Evolutionary conservation across 1,140 invertebrate genomes (phyloP), one percentile per base, ranked within the genome.

Genomic region (Dreissena polymorpha): DNA sequence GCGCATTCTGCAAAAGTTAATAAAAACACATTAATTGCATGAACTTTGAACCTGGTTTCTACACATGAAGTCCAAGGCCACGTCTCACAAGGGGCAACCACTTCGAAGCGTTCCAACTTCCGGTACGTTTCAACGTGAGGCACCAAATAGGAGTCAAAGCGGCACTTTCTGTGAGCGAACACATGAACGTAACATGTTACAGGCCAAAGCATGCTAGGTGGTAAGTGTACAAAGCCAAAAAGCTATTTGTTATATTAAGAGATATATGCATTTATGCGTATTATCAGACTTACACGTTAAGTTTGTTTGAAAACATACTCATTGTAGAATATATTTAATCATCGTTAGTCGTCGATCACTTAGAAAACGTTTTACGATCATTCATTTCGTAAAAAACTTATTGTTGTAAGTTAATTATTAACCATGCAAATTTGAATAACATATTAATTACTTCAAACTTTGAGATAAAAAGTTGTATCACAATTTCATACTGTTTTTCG

Each of bases 11-110:
- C 18, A 10, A 51, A 8, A 16, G 51, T 53, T 7, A 13, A 6
- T n/a, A 23, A 25, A 6, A n/a, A 50, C 14, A 65, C 3, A 53
- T 65, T 12, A 21, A 73, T 16, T 27, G 13, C 39, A 51, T 3
- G 14, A 51, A 10, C 18, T 21, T 10, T 49, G 12, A 63, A 83
- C 81, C 81, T 83, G 39, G 81, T 76, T 71, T 83, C 67, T 50
- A 83, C 57, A 39, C 81, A 83, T 25, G 57, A 76, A 27, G 21
- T 70, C 73, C 65, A 83, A 70, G 57, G 39, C 81, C 81, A 83
- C n/a, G 27, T 21, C n/a, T 73, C 73, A 64, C 81, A 83, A 3
- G 57, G 29, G 50, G 81, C 76, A 10, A 60, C 67, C 0, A 76
- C 53, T 8, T 83, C 71, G 10, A 55, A 51, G 23, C 51, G 29